Conservation (phyloP, 2,888 invertebrate genomes). For the Sylvicola cinctus region DNA sequence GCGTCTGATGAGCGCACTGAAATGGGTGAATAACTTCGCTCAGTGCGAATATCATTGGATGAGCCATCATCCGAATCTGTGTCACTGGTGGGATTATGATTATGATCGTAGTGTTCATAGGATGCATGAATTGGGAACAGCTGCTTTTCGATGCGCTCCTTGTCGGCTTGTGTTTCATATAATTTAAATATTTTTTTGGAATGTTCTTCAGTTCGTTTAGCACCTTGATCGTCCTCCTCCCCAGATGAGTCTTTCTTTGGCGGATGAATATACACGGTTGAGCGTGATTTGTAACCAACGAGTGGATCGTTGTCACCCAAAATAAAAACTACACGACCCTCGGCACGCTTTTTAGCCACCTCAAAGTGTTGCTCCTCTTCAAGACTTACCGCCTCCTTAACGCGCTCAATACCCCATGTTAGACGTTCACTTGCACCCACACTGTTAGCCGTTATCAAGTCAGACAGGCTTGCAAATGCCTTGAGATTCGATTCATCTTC, state of each 20-base stretch:
- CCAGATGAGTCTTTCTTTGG: neutral
- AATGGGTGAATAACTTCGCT: neutral
- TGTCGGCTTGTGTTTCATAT: neutral
- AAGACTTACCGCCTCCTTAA: constrained; percentile 19
- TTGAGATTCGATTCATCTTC: neutral
- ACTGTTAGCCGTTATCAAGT: constrained; percentile 25
- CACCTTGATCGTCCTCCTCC: too few relatives aligned
- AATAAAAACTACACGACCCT: constrained; percentile 38
- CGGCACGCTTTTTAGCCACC: constrained; percentile 10
- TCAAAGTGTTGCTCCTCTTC: constrained; percentile 22
- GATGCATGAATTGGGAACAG: too few relatives aligned
- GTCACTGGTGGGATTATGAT: neutral
- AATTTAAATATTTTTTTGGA: neutral
- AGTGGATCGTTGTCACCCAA: constrained; percentile 49
- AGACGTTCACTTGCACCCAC: constrained; percentile 21
- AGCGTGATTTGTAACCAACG: constrained; percentile 33
- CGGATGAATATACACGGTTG: neutral
- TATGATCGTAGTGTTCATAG: too few relatives aligned
- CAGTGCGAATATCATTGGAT: neutral
- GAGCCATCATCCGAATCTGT: neutral
- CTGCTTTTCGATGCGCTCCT: neutral
- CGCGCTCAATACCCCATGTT: constrained; percentile 24
- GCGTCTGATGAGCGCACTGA: neutral
- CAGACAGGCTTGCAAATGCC: constrained; percentile 16
- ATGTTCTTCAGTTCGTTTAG: too few relatives aligned